A percentile compares a stretch with the other conserved stretches of the same genome.
These are phyloP conservation scores for Xestia c-nigrum DNA, from an alignment of 2,888 invertebrate species.

Conservation along the genomic window DNA sequence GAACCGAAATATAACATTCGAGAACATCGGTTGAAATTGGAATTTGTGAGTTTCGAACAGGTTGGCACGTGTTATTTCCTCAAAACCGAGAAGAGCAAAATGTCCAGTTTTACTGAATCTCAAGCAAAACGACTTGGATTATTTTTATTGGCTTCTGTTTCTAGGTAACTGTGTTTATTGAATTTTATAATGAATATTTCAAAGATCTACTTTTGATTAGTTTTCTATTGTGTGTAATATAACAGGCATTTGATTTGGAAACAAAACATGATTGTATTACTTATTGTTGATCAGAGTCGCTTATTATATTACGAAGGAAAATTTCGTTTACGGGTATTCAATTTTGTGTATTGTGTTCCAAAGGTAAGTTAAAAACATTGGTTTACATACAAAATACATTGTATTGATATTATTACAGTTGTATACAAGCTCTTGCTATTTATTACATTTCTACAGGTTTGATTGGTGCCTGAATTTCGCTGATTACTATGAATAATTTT, in stretches of 20 bases:
- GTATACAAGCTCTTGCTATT: not conserved
- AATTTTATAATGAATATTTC: not conserved
- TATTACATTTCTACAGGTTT: not conserved
- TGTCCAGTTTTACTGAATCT: not conserved
- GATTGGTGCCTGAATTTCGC: not conserved
- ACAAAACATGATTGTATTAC: conserved; percentile 22
- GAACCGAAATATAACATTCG: not conserved
- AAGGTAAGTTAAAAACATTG: conserved; percentile 10
- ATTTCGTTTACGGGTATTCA: not conserved
- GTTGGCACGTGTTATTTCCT: not conserved
- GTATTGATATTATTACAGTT: not conserved
- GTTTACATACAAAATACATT: not conserved
- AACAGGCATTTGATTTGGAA: not conserved
- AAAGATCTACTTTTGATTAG: not conserved
- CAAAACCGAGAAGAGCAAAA: not conserved
- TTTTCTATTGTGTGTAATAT: not conserved
- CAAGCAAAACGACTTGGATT: not conserved
- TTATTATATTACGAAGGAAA: conserved; percentile 21
- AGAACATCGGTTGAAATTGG: not conserved
- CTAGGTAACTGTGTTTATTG: not conserved
- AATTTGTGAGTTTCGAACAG: not conserved
- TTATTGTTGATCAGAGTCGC: conserved; percentile 1
- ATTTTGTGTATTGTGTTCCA: not conserved
- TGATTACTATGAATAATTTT: too few species aligned
- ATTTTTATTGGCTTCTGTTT: not conserved